These are phyloP conservation scores for Sphaerolaimus hirsutus DNA, from an alignment of 2,888 invertebrate species.

Conservation along the genomic window DNA sequence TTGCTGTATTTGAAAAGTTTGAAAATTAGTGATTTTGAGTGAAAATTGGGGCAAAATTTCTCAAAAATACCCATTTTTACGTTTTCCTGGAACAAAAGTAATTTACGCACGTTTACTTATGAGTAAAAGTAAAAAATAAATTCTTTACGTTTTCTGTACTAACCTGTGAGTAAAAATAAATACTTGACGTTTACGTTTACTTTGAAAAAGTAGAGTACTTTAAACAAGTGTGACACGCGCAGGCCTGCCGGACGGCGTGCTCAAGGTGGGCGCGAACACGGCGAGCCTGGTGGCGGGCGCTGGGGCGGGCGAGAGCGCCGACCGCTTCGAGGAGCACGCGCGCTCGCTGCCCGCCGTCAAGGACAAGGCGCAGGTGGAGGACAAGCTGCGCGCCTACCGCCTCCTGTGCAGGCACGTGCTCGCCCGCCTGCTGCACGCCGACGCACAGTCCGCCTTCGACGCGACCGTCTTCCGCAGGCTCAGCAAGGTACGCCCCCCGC, in stretches of 20 bases:
- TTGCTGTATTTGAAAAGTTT: too few species aligned
- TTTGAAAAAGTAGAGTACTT: too few species aligned
- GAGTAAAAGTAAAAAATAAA: too few species aligned
- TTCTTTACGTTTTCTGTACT: too few species aligned
- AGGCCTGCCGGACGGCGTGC: background rate
- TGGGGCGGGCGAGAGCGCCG: background rate
- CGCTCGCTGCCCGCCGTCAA: background rate
- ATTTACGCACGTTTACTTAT: too few species aligned
- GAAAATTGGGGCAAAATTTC: too few species aligned
- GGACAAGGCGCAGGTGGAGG: background rate
- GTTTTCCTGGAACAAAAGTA: too few species aligned
- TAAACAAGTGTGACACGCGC: too few species aligned
- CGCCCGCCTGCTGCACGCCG: background rate
- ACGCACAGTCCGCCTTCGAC: background rate
- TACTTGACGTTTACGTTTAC: too few species aligned
- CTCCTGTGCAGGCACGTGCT: background rate
- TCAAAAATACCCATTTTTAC: too few species aligned
- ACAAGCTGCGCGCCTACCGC: background rate
- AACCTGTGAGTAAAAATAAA: too few species aligned
- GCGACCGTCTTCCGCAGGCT: background rate
- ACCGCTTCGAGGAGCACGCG: background rate
- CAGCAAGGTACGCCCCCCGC: conserved; percentile 5
- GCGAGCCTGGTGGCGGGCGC: background rate
- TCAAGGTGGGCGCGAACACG: background rate
- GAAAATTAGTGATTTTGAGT: too few species aligned